Evolutionary conservation across 1,140 invertebrate genomes (phyloP).

Genomic region (Drusus annulatus): DNA sequence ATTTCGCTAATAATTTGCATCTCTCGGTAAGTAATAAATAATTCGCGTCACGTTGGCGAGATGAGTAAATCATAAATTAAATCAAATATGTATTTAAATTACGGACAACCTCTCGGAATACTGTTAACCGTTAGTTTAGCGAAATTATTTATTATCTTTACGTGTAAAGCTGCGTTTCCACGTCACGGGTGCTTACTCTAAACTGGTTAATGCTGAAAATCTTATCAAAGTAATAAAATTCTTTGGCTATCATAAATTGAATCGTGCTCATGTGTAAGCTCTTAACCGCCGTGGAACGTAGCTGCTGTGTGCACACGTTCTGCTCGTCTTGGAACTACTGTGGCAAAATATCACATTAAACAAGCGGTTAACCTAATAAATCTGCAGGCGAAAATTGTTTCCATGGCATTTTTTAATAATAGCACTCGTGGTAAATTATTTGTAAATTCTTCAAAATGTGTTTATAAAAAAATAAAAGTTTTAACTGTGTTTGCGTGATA

Average conservation of each 20-base stretch:
- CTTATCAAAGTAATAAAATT: constrained; percentile 48
- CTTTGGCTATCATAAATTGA: constrained; percentile 39
- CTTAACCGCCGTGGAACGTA: background rate
- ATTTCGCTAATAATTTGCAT: constrained; percentile 18
- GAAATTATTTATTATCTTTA: background rate
- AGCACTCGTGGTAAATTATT: too few species aligned
- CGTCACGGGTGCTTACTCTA: constrained; percentile 7
- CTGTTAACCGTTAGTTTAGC: constrained; percentile 13
- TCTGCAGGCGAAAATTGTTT: too few species aligned
- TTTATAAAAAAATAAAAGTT: too few species aligned
- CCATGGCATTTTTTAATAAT: too few species aligned
- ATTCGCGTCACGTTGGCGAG: background rate
- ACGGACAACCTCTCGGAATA: background rate
- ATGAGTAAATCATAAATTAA: constrained; percentile 15
- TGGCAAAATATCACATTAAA: too few species aligned
- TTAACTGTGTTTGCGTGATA: too few species aligned
- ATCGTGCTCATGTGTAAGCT: constrained; percentile 17
- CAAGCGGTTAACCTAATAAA: too few species aligned
- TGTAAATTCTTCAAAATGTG: too few species aligned
- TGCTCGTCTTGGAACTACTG: background rate
- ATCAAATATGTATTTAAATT: constrained; percentile 11
- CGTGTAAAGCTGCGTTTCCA: constrained; percentile 8
- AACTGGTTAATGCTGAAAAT: constrained; percentile 31
- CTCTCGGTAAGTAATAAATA: constrained; percentile 9
- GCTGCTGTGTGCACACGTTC: background rate